Percentiles rank a stretch among this genome's conserved stretches.
Evolutionary conservation across 2,888 invertebrate species (phyloP).

Genomic region (Panzeria rudis): DNA sequence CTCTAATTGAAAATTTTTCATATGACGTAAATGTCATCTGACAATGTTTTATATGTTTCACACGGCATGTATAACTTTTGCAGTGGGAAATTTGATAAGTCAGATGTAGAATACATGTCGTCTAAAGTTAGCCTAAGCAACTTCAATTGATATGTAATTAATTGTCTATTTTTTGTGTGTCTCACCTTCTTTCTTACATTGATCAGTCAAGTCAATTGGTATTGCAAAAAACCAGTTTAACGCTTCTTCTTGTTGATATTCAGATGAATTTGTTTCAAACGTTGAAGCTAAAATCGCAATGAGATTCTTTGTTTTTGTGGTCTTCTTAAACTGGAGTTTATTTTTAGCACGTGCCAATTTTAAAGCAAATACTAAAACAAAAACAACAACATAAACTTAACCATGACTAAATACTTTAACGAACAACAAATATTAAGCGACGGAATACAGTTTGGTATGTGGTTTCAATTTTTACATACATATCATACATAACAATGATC

Average conservation of each 20-base stretch:
- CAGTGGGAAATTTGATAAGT: too few relatives aligned
- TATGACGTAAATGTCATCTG: too few relatives aligned
- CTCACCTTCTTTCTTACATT: slow-evolving; percentile 2
- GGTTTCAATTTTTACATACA: slow-evolving; percentile 2
- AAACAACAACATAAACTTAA: slow-evolving; percentile 10
- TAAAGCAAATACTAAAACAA: slow-evolving; percentile 17
- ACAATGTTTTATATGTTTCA: too few relatives aligned
- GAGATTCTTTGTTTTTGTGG: slow-evolving; percentile 58
- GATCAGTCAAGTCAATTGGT: slow-evolving; percentile 27
- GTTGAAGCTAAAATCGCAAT: slow-evolving; percentile 14
- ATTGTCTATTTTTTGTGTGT: neutral
- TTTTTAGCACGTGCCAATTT: slow-evolving; percentile 72
- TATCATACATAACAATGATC: slow-evolving; percentile 2
- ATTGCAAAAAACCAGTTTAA: slow-evolving; percentile 9
- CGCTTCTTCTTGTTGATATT: slow-evolving; percentile 12
- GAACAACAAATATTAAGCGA: slow-evolving; percentile 26
- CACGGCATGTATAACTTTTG: too few relatives aligned
- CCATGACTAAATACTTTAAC: slow-evolving; percentile 12
- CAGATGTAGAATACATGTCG: too few relatives aligned
- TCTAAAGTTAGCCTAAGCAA: too few relatives aligned
- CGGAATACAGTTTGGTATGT: slow-evolving; percentile 40
- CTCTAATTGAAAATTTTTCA: too few relatives aligned
- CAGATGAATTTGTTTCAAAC: slow-evolving; percentile 12
- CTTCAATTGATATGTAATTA: slow-evolving; percentile 11
- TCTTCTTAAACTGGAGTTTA: slow-evolving; percentile 62